Evolutionary conservation across 2,888 invertebrate species (phyloP).

Genomic region (Lathronympha strigana): DNA sequence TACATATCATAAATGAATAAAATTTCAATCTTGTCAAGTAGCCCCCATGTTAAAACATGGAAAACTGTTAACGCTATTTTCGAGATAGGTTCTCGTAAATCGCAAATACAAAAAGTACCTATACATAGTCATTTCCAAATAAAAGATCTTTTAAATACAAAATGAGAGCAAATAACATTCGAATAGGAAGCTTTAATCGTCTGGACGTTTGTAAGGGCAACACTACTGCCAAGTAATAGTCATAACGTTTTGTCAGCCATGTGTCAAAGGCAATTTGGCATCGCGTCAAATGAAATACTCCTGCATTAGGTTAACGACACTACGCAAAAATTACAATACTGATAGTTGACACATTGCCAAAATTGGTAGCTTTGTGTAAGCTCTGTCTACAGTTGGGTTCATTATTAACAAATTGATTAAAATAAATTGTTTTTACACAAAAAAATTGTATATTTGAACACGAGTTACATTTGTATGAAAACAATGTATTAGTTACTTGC

Average conservation of each 20-base stretch:
- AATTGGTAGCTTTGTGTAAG: slow-evolving; percentile 6
- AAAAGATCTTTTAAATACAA: background rate
- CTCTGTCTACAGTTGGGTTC: background rate
- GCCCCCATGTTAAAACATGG: too few species aligned
- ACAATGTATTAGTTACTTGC: too few species aligned
- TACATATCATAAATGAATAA: too few species aligned
- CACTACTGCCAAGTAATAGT: slow-evolving; percentile 20
- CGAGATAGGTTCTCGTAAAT: too few species aligned
- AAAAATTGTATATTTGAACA: too few species aligned
- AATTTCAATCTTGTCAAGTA: too few species aligned
- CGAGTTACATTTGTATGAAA: too few species aligned
- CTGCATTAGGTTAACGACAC: slow-evolving; percentile 22
- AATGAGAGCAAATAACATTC: slow-evolving; percentile 2
- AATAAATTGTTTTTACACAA: background rate
- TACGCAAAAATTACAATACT: slow-evolving; percentile 29
- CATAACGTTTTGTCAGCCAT: slow-evolving; percentile 24
- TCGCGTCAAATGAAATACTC: slow-evolving; percentile 29
- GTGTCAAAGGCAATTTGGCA: slow-evolving; percentile 35
- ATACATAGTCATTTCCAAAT: too few species aligned
- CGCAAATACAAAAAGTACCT: too few species aligned
- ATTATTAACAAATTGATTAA: background rate
- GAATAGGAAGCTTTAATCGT: background rate
- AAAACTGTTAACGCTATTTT: too few species aligned
- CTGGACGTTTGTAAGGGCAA: background rate
- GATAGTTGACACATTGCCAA: slow-evolving; percentile 23